Evolutionary conservation across 2,113 vertebrate species (phyloP).

Genomic region (Heloderma charlesbogerti): DNA sequence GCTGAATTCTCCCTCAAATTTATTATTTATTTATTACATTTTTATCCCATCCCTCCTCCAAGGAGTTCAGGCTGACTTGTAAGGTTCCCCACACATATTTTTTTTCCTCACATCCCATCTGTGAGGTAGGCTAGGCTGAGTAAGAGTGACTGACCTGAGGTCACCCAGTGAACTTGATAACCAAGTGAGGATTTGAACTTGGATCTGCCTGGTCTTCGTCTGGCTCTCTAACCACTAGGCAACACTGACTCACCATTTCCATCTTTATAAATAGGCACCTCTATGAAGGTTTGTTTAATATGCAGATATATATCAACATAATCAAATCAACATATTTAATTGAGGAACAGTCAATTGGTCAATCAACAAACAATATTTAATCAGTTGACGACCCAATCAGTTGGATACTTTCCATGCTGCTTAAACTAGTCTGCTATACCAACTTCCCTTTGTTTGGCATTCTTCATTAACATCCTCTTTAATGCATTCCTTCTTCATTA

Average conservation of each 20-base stretch:
- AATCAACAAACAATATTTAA: background rate
- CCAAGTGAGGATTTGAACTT: background rate
- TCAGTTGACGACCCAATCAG: background rate
- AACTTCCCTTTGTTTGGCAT: constrained; percentile 54
- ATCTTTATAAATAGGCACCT: background rate
- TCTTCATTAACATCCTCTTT: constrained; percentile 61
- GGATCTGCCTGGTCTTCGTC: background rate
- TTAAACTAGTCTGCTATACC: constrained; percentile 59
- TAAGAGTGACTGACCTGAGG: background rate
- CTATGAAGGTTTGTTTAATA: background rate
- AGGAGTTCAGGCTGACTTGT: background rate
- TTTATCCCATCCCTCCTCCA: background rate
- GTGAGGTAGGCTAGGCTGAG: background rate
- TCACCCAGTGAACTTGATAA: background rate
- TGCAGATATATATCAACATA: background rate
- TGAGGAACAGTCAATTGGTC: background rate
- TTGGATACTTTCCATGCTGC: constrained; percentile 38
- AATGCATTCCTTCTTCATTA: constrained; percentile 46
- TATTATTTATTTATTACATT: no score
- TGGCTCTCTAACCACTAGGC: background rate
- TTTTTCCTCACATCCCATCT: background rate
- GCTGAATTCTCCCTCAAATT: no score
- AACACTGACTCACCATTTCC: background rate
- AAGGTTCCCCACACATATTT: background rate
- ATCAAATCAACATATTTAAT: background rate